Conservation (phyloP, 2,888 invertebrate species). For the Drosophila nr. perissopoda region DNA sequence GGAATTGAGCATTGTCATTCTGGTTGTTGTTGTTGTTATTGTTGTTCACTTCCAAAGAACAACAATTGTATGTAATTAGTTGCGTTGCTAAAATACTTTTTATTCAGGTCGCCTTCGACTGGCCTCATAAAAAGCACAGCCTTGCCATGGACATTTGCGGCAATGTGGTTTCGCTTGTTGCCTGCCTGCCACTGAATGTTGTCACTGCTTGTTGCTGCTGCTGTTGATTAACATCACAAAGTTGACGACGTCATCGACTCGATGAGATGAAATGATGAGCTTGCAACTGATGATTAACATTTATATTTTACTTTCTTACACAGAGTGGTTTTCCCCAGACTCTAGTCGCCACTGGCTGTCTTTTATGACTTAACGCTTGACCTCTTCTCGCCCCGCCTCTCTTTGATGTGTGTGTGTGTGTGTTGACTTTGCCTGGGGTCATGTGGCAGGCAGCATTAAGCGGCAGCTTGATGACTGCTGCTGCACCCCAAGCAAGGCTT, state of each 20-base stretch:
- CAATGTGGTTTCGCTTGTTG: constrained; percentile 50
- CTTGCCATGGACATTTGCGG: constrained; percentile 56
- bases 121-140: constrained; percentile 38
- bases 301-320: constrained; percentile 60
- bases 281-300: constrained; percentile 65
- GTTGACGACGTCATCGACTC: constrained; percentile 62
- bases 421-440: constrained; percentile 69
- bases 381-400: constrained; percentile 66
- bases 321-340: constrained; percentile 14
- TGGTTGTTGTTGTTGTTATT: background rate
- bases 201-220: constrained; percentile 1
- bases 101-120: constrained; percentile 69
- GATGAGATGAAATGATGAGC: constrained; percentile 27
- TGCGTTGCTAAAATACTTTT: constrained; percentile 72
- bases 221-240: constrained; percentile 50
- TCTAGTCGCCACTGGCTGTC: constrained; percentile 7
- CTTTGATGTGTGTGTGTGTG: constrained; percentile 63
- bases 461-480: constrained; percentile 14
- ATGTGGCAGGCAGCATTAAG: constrained; percentile 23
- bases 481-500: constrained; percentile 54
- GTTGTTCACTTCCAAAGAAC: constrained; percentile 59
- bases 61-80: constrained; percentile 73
- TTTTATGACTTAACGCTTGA: constrained; percentile 79
- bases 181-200: constrained; percentile 2
- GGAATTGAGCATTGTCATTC: constrained; percentile 12